A percentile compares a stretch with the other conserved stretches of the same genome.
These are phyloP conservation scores for Alsophila aescularia DNA, from an alignment of 2,888 invertebrate species.

Conservation along the genomic window DNA sequence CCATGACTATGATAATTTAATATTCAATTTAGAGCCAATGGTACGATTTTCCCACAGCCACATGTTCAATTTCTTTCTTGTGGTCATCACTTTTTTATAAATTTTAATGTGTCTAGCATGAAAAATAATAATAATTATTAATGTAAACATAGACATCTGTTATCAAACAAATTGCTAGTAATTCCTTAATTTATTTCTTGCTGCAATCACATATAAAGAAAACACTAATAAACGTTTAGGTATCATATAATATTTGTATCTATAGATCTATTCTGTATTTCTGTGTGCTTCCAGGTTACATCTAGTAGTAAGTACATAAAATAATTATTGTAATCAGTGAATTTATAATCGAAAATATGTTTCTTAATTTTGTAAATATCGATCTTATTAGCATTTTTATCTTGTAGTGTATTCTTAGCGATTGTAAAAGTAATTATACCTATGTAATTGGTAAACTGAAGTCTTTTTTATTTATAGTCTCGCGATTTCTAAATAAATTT, in stretches of 20 bases:
- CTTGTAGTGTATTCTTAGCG: constrained; percentile 60
- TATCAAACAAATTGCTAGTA: too few species aligned
- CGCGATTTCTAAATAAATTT: neutral
- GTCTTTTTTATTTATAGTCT: constrained; percentile 5
- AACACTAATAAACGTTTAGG: neutral
- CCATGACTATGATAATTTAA: too few species aligned
- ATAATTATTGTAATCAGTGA: constrained; percentile 14
- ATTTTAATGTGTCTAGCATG: too few species aligned
- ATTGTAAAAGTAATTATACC: constrained; percentile 35
- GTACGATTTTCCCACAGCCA: too few species aligned
- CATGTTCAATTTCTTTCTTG: too few species aligned
- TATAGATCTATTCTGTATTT: constrained; percentile 61
- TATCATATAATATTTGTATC: constrained; percentile 15
- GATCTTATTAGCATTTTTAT: constrained; percentile 75
- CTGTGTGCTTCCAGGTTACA: constrained; percentile 82
- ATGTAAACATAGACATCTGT: too few species aligned
- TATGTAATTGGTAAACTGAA: constrained; percentile 41
- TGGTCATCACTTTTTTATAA: too few species aligned
- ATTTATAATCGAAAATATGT: constrained; percentile 44
- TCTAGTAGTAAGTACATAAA: constrained; percentile 59
- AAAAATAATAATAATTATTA: too few species aligned
- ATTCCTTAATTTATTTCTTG: neutral
- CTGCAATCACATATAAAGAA: neutral
- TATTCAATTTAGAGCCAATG: too few species aligned
- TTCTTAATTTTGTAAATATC: constrained; percentile 71